phyloP scores from a whole-genome alignment of 1,140 invertebrate genomes.

The Drosophila bifasciata region DNA sequence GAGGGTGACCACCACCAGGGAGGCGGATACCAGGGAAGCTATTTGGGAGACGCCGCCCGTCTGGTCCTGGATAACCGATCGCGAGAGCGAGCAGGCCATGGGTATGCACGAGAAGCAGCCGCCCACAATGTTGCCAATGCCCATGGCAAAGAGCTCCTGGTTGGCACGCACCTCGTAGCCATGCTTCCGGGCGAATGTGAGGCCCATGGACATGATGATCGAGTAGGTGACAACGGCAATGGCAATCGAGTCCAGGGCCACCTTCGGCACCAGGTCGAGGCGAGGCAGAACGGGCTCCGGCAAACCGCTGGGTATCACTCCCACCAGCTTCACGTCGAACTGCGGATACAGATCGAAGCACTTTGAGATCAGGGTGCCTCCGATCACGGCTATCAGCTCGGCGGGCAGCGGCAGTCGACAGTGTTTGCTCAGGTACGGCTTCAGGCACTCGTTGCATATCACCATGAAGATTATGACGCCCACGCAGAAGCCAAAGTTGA shows the following conservation, averaged over 20 bases:
- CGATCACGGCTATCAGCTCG: constrained; percentile 92
- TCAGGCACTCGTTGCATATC: constrained; percentile 92
- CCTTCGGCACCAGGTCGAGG: constrained; percentile 84
- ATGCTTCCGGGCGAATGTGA: constrained; percentile 95
- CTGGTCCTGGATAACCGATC: constrained; percentile 92
- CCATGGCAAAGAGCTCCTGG: constrained; percentile 93
- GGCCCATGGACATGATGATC: constrained; percentile 95
- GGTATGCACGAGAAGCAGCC: constrained; percentile 95
- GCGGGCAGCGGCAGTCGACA: constrained; percentile 92
- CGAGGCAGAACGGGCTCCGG: constrained; percentile 84
- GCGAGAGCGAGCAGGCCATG: constrained; percentile 92
- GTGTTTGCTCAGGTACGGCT: constrained; percentile 90
- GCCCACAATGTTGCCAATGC: constrained; percentile 91
- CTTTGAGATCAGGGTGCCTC: constrained; percentile 90
- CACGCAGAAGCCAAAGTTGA: constrained; percentile 89
- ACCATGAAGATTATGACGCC: constrained; percentile 89
- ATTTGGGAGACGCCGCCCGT: constrained; percentile 91
- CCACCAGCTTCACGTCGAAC: constrained; percentile 85
- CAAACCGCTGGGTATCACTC: constrained; percentile 90
- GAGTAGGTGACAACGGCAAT: constrained; percentile 96
- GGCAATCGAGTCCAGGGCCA: constrained; percentile 86
- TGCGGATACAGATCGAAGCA: constrained; percentile 75
- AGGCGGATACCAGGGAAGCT: constrained; percentile 89
- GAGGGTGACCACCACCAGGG: constrained; percentile 89
- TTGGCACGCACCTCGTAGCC: constrained; percentile 95